Base-by-base conservation (phyloP, 2,888 invertebrate species). In the Drosophila sordidula region DNA sequence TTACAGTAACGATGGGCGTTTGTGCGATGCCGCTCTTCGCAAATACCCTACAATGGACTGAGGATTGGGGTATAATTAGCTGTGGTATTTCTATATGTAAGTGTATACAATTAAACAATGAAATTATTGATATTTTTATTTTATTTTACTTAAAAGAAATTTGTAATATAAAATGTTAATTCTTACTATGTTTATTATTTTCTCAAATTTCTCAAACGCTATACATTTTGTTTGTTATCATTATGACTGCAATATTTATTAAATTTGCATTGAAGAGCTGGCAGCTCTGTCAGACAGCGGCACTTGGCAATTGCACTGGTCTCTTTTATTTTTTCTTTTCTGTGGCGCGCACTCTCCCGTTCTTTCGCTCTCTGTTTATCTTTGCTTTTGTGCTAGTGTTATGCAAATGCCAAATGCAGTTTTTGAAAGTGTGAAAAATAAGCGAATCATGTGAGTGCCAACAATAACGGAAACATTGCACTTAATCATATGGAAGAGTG, bases 331-430 rank as follows among this genome's bases (percentile, higher is more conserved):
- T 34, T 12, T 34, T 3, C 6, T 4, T 3, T 22, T 25, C 14
- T 18, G n/a, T 49, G 44, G 18, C 18, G 22, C 16, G 29, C n/a
- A 11, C 12, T 51, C 32, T 32, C 55, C 25, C 44, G 36, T 25
- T 54, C 29, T 65, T 49, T 16, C 6, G n/a, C 52, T 59, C 54
- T 64, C 57, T 62, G 49, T 51, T 67, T 64, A 59, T 63, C 32
- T 51, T 56, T 26, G 32, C 16, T 67, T 56, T 34, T 36, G 26
- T 57, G 52, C 45, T 58, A 22, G 75, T 29, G 29, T 82, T 87
- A 82, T 84, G 87, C 82, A 82, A 82, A 87, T 84, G 70, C 75
- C 46, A 69, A 75, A 63, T 78, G 81, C 79, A 71, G 50, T 78
- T 79, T 82, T 67, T 65, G 62, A 81, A 78, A 76, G 82, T 76